These are phyloP conservation scores for Xestia c-nigrum DNA, from an alignment of 2,888 invertebrate genomes.

Conservation along the genomic window DNA sequence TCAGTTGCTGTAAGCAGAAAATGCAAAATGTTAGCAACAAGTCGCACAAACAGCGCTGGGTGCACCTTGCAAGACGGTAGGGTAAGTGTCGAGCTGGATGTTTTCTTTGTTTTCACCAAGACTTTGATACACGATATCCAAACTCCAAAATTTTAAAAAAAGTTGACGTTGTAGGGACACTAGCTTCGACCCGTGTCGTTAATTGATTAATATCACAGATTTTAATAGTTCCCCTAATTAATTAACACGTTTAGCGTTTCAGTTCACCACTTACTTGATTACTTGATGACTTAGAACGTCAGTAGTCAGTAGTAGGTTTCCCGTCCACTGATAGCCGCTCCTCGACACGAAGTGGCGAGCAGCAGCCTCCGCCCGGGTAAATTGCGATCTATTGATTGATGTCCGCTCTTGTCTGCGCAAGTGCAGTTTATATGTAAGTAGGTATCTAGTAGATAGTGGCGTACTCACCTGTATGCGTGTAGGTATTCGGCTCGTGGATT, in stretches of 20 bases:
- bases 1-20: constrained; percentile 13
- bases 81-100: neutral
- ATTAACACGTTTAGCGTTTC: neutral
- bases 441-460: neutral
- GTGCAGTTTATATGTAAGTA: constrained; percentile 32
- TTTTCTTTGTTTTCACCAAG: constrained; percentile 7
- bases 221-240: neutral
- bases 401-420: constrained; percentile 43
- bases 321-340: constrained; percentile 4
- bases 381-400: constrained; percentile 42
- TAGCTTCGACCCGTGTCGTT: neutral
- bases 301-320: constrained; percentile 1
- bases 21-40: constrained; percentile 14
- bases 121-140: neutral
- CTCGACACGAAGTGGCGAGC: constrained; percentile 12
- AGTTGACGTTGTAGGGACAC: neutral
- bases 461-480: constrained; percentile 7
- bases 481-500: neutral
- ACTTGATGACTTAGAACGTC: neutral
- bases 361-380: constrained; percentile 30
- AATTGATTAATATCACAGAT: neutral
- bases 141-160: neutral
- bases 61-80: neutral
- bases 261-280: constrained; percentile 15
- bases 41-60: constrained; percentile 1